Percentiles rank a stretch among this genome's conserved stretches.
Evolutionary conservation across 2,888 invertebrate genomes (phyloP).

Genomic region (Ennomos quercinarius): DNA sequence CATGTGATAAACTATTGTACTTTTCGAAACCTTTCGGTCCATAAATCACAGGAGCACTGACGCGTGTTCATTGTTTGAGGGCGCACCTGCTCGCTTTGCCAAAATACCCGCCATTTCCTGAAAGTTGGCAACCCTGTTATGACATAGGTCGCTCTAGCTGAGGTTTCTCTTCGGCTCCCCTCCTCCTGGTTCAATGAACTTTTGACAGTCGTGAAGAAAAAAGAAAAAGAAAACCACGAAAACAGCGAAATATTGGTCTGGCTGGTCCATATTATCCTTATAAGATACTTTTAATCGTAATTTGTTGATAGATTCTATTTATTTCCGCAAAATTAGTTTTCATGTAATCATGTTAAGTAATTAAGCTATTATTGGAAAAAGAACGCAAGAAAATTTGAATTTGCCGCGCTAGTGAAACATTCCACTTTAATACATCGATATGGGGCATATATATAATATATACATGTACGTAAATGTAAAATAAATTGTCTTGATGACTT

Average conservation of each 20-base stretch:
- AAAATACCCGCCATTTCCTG: slow-evolving; percentile 12
- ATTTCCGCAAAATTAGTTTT: no score
- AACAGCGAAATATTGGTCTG: not conserved
- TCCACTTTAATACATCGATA: no score
- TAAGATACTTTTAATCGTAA: no score
- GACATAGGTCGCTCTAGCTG: slow-evolving; percentile 24
- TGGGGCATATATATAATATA: no score
- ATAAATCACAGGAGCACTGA: slow-evolving; percentile 25
- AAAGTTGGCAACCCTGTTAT: slow-evolving; percentile 23
- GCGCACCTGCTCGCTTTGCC: slow-evolving; percentile 14
- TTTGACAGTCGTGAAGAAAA: slow-evolving; percentile 8
- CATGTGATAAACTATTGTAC: slow-evolving; percentile 30
- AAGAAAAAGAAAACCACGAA: not conserved
- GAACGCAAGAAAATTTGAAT: no score
- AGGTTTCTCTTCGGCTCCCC: slow-evolving; percentile 13
- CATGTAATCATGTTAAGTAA: no score
- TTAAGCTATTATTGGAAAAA: no score
- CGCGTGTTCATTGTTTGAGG: slow-evolving; percentile 27
- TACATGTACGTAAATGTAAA: no score
- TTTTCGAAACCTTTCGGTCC: slow-evolving; percentile 26
- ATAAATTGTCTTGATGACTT: no score
- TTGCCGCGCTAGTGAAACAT: no score
- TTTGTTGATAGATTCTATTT: no score
- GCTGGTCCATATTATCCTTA: no score
- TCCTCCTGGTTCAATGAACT: slow-evolving; percentile 11